phyloP scores from a whole-genome alignment of 1,140 invertebrate species.

The Campoletis sonorensis region DNA sequence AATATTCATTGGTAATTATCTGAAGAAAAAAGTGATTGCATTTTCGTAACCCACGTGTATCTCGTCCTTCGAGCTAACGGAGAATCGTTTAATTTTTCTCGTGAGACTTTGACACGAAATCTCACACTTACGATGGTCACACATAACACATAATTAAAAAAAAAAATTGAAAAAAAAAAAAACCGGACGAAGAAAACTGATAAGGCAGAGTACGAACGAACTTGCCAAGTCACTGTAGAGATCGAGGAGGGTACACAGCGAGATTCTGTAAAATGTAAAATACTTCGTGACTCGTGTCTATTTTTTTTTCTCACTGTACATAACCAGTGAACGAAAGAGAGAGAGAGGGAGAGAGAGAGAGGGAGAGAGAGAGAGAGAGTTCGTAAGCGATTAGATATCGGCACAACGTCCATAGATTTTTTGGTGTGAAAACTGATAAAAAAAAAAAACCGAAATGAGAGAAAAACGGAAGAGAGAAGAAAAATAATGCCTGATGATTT shows the following conservation, averaged over 20 bases:
- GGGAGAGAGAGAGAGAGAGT: not conserved
- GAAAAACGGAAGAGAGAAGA: not conserved
- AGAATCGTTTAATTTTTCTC: not conserved
- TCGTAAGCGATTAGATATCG: conserved; percentile 22
- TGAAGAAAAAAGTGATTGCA: not conserved
- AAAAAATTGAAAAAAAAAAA: conserved; percentile 4
- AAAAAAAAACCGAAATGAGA: conserved; percentile 5
- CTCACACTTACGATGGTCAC: not conserved
- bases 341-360: not conserved
- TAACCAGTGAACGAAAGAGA: not conserved
- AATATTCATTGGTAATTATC: not conserved
- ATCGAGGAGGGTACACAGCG: not conserved
- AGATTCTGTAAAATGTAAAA: not conserved
- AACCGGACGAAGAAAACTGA: not conserved
- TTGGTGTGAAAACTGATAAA: conserved; percentile 26
- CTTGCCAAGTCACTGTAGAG: not conserved
- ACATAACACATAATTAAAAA: conserved; percentile 3
- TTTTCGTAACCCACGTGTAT: not conserved
- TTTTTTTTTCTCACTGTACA: not conserved
- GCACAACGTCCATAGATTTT: not conserved
- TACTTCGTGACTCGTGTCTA: conserved; percentile 9
- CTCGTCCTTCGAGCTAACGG: not conserved
- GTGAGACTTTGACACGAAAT: not conserved
- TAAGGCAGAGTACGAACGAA: not conserved
- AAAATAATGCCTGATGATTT: not conserved